Percentiles rank a stretch among this genome's conserved stretches.
Conservation (phyloP, 2,888 invertebrate genomes). For the Phymatocera aterrima region DNA sequence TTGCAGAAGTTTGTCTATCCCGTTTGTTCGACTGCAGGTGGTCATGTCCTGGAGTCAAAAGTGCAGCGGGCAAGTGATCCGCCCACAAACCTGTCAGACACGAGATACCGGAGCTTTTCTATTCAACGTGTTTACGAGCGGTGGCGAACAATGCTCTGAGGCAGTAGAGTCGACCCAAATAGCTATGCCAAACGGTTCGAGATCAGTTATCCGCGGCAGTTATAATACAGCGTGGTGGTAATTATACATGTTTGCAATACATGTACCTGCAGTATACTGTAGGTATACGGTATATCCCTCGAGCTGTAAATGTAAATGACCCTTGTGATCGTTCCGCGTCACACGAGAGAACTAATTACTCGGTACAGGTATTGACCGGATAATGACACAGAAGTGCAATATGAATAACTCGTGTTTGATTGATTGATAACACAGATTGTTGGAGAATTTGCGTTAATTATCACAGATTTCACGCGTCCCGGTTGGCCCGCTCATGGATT, state of each 20-base stretch:
- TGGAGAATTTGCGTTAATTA: no score
- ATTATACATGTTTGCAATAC: neutral
- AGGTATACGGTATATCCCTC: neutral
- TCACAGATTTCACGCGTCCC: no score
- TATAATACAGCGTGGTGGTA: no score
- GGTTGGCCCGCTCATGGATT: no score
- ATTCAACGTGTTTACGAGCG: conserved; percentile 25
- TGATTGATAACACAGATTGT: no score
- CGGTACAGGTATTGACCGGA: conserved; percentile 52
- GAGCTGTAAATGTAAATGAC: conserved; percentile 1
- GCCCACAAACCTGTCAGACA: conserved; percentile 38
- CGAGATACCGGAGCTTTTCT: conserved; percentile 4
- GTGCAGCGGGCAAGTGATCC: neutral
- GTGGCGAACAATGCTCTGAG: conserved; percentile 18
- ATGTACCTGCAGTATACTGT: neutral
- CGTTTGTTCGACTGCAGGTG: neutral
- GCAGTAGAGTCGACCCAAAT: conserved; percentile 2
- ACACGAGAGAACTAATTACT: neutral
- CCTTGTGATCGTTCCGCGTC: neutral
- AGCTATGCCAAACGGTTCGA: conserved; percentile 11
- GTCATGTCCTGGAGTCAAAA: neutral
- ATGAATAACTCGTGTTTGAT: neutral
- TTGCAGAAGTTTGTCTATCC: no score
- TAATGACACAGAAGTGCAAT: conserved; percentile 59
- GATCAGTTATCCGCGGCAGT: neutral